These are phyloP conservation scores for Tetraodon nigroviridis DNA, from an alignment of 2,113 vertebrate species.

Conservation along the genomic window DNA sequence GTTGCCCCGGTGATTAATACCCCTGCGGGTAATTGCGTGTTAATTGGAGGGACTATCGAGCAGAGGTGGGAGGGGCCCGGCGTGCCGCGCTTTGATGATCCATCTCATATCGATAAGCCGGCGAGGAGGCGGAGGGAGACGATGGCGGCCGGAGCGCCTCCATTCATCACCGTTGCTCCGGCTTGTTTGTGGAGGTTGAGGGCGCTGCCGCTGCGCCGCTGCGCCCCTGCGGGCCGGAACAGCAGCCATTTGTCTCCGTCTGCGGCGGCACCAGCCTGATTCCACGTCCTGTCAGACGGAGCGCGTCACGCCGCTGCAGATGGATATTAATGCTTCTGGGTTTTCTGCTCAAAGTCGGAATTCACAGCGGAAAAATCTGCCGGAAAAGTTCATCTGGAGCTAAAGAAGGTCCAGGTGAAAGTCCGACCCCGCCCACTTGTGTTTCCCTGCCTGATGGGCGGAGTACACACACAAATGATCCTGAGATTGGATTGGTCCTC, in stretches of 20 bases:
- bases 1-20: slow-evolving; percentile 62
- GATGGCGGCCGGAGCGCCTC: slow-evolving; percentile 30
- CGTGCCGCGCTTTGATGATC: slow-evolving; percentile 42
- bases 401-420: too few species aligned
- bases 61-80: slow-evolving; percentile 49
- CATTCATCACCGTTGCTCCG: slow-evolving; percentile 56
- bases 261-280: not conserved
- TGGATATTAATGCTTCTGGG: too few species aligned
- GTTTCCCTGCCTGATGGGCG: too few species aligned
- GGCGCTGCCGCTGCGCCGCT: slow-evolving; percentile 1
- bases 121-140: slow-evolving; percentile 34
- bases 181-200: slow-evolving; percentile 18
- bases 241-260: slow-evolving; percentile 1
- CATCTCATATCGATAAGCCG: slow-evolving; percentile 55
- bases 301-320: too few species aligned
- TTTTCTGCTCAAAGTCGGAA: too few species aligned
- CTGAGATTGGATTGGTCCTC: too few species aligned
- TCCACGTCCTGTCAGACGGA: too few species aligned
- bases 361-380: too few species aligned
- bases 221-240: too few species aligned
- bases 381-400: too few species aligned
- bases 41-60: slow-evolving; percentile 72
- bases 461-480: too few species aligned
- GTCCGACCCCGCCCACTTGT: too few species aligned
- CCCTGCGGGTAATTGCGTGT: slow-evolving; percentile 62